Conservation (phyloP, 1,140 invertebrate species). For the Neodiprion fabricii region DNA sequence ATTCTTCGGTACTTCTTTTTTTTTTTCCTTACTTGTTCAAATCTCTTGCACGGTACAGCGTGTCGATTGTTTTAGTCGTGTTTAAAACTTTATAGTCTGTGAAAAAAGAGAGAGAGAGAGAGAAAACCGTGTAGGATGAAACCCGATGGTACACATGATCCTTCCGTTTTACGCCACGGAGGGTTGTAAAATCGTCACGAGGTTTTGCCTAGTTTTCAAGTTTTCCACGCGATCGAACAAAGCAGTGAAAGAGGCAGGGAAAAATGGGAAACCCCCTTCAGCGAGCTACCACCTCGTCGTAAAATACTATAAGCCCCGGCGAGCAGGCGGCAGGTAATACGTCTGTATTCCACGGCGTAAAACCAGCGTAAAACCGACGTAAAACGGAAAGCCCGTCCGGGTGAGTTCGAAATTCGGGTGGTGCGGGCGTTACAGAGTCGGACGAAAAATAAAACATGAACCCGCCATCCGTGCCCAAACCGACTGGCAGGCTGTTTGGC, state of each 20-base stretch:
- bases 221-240: conserved; percentile 2
- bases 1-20: neutral
- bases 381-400: neutral
- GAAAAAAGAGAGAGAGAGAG: conserved; percentile 6
- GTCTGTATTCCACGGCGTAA: neutral
- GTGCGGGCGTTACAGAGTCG: neutral
- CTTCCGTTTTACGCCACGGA: neutral
- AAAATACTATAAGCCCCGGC: neutral
- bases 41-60: neutral
- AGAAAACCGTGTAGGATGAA: neutral
- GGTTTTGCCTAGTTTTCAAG: neutral
- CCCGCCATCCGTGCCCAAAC: no score
- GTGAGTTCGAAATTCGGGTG: neutral
- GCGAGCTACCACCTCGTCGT: neutral
- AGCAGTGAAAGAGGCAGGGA: neutral
- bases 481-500: no score
- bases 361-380: conserved; percentile 5
- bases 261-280: neutral
- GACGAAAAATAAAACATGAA: no score
- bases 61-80: neutral
- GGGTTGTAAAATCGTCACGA: conserved; percentile 2
- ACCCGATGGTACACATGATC: neutral
- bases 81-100: conserved; percentile 1
- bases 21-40: neutral
- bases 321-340: neutral